Evolutionary conservation across 2,797 vertebrate genomes (phyloP), one percentile per base, ranked within the genome.

Genomic region (Podarcis siculus): DNA sequence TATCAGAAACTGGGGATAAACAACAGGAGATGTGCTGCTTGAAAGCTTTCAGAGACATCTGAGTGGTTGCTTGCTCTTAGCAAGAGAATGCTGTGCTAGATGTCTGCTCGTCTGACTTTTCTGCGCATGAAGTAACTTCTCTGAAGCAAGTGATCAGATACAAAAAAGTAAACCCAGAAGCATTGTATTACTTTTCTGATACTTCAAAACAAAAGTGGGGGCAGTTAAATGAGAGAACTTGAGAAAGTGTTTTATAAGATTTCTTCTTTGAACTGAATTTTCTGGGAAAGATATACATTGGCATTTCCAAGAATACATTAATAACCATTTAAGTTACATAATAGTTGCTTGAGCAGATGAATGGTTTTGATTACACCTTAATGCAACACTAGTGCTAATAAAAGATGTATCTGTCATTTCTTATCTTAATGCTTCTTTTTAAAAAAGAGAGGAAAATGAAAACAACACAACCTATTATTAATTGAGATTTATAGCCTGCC

Each of bases 281-380:
- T 39, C 13, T 32, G 15, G 49, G 77, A 12, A 27, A 78, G 30
- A 61, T 37, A 35, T 37, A n/a, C 13, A 2, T 42, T 32, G 21
- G 13, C 13, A 23, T 64, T 61, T 72, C 67, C 55, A 32, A 77
- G 58, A 32, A 77, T 32, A 78, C 12, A 42, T 73, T 73, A 87
- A 80, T 58, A 61, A 42, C 30, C 32, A 8, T 73, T 87, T 87
- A 81, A 42, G 45, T 81, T 73, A 32, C 42, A 45, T 61, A 81
- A 42, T 61, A 61, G 69, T 35, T 64, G 69, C 55, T 73, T 80
- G 79, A 27, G 37, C 75, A 75, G 35, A 73, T 61, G 71, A 39
- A 61, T 75, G 25, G 2, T 64, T 87, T 86, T 81, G 78, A 73
- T 73, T 87, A 79, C 49, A 64, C 35, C 69, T 61, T 69, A 79